Evolutionary conservation across 2,113 vertebrate species (phyloP).

Genomic region (Smithornis capensis): DNA sequence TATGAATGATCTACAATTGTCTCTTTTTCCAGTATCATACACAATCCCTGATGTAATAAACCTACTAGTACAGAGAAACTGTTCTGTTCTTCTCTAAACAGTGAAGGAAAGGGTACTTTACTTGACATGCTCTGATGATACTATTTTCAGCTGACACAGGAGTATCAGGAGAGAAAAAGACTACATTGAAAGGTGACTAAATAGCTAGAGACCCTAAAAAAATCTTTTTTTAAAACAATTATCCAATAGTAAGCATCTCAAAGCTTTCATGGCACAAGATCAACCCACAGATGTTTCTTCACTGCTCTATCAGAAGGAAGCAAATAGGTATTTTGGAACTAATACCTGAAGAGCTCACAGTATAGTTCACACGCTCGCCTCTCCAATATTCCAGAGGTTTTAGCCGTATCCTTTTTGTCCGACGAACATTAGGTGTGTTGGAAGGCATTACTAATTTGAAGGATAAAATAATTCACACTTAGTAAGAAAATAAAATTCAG

Average conservation of each 20-base stretch:
- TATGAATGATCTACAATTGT: background rate
- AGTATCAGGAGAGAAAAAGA: background rate
- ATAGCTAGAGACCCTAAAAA: background rate
- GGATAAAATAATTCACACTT: background rate
- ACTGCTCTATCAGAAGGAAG: background rate
- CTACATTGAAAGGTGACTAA: background rate
- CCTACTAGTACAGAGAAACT: background rate
- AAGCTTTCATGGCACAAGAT: background rate
- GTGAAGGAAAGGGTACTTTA: background rate
- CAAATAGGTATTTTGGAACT: background rate
- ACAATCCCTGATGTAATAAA: background rate
- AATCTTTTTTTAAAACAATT: background rate
- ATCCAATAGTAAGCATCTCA: background rate
- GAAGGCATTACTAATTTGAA: conserved; percentile 69
- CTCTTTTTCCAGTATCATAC: background rate
- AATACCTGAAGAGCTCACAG: conserved; percentile 62
- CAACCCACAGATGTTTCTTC: background rate
- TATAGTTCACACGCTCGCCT: conserved; percentile 71
- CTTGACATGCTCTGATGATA: background rate
- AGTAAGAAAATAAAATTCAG: background rate
- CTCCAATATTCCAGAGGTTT: conserved; percentile 78
- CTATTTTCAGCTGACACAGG: background rate
- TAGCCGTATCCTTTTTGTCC: conserved; percentile 68
- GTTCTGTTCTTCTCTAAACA: background rate
- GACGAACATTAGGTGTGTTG: conserved; percentile 72